Evolutionary conservation across 1,140 invertebrate genomes (phyloP).

Genomic region (Gryon sp.): DNA sequence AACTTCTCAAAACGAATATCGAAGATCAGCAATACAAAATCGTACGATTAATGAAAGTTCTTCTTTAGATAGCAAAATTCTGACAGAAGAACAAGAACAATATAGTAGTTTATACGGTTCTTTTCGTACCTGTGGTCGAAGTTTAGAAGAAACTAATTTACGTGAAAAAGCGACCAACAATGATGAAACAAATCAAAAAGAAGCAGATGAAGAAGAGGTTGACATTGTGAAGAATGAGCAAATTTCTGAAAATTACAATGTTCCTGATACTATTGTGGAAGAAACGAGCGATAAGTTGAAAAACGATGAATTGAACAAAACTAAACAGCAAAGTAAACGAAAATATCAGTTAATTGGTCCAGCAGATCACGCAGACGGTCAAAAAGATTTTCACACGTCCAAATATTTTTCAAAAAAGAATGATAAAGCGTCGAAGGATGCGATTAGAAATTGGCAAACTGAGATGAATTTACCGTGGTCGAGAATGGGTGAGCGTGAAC

Average conservation of each 20-base stretch:
- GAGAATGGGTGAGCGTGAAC: conserved; percentile 53
- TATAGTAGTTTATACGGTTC: too few relatives aligned
- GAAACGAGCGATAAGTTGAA: conserved; percentile 11
- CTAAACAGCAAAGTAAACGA: neutral
- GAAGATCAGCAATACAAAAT: neutral
- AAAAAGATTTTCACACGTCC: conserved; percentile 31
- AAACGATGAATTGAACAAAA: conserved; percentile 7
- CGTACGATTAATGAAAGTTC: neutral
- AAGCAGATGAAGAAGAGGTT: too few relatives aligned
- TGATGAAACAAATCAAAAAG: too few relatives aligned
- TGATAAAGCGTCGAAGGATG: conserved; percentile 32
- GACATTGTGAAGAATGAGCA: conserved; percentile 2
- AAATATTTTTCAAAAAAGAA: conserved; percentile 50
- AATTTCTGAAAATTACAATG: conserved; percentile 1
- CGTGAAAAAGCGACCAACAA: conserved; percentile 1
- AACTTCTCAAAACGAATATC: conserved; percentile 11
- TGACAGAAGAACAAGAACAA: too few relatives aligned
- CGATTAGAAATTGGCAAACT: conserved; percentile 45
- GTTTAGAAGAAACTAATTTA: conserved; percentile 27
- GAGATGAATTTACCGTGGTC: conserved; percentile 65
- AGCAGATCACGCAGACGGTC: conserved; percentile 1
- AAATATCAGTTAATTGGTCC: neutral
- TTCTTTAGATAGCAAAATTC: too few relatives aligned
- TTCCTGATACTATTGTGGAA: conserved; percentile 14
- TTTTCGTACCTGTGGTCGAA: too few relatives aligned